Evolutionary conservation across 37 sponge, comb jelly and placozoan genomes (phyloP), one percentile per base, ranked within the genome.

Genomic region (Agelas oroides): DNA sequence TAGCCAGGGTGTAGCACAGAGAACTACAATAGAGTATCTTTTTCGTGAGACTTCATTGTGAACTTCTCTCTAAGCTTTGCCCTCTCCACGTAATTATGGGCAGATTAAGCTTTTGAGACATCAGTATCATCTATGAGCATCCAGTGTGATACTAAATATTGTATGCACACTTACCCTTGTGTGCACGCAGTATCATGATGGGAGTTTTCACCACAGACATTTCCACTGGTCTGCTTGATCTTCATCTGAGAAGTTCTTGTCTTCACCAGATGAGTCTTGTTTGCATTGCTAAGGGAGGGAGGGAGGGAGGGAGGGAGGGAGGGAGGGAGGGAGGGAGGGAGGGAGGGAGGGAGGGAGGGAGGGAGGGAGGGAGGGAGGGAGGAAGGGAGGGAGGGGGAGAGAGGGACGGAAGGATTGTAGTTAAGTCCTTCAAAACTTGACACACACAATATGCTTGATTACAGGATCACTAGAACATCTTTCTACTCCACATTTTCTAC

Each of bases 211-310:
- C 77, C 58, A 53, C 37, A 41, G 85, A 76, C 57, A 34, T 74
- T 65, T 32, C 38, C 25, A 34, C 46, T 70, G 39, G 28, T 1
- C 76, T 53, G 57, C 20, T 31, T 64, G 23, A 15, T 79, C 89
- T 18, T 88, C 89, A 33, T 79, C 80, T 1, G 77, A 82, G 23
- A 40, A 24, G 70, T 32, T 28, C 27, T 71, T 38, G 15, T 88
- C 89, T 40, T 88, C 89, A 25, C 89, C 83, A 36, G 89, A 88
- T 27, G 89, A 88, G 37, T 88, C 89, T 27, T 76, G 83, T 34
- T 60, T 76, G 58, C 35, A 35, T 19, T 8, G 27, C 57, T 52
- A 56, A 19, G 59, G 18, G 35, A 41, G 16, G 23, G 15, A 71
- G 52, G 5, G 28, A 46, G 53, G 24, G 46, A 58, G 60, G 20